phyloP scores from a whole-genome alignment of 92 coral and sea anemone genomes.

The Montipora capitata region DNA sequence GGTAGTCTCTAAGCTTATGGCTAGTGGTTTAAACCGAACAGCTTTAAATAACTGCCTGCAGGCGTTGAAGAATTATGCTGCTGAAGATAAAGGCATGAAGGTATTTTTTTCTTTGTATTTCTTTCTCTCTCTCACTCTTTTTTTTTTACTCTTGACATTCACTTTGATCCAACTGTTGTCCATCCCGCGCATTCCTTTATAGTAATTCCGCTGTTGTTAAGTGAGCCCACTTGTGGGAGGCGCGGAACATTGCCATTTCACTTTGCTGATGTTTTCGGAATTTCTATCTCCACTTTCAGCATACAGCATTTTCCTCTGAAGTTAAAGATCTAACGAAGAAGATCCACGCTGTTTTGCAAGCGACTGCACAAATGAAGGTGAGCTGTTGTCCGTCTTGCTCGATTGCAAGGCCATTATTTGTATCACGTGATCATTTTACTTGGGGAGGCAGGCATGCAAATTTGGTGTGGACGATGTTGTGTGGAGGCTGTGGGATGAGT shows the following conservation, averaged over 20 bases:
- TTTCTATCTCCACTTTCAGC: slow-evolving; percentile 47
- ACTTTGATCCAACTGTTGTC: no score
- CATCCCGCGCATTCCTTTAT: no score
- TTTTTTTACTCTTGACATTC: no score
- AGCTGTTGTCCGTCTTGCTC: no score
- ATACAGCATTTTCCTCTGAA: slow-evolving; percentile 89
- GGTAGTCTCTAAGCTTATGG: slow-evolving; percentile 97
- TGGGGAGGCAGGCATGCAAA: no score
- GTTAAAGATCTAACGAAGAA: slow-evolving; percentile 98
- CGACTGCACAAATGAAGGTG: slow-evolving; percentile 99
- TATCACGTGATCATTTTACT: no score
- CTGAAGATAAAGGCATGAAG: slow-evolving; percentile 97
- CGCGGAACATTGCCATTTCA: slow-evolving; percentile 69
- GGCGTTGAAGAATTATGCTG: slow-evolving; percentile 93
- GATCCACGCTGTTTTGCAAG: slow-evolving; percentile 97
- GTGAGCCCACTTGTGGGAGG: no score
- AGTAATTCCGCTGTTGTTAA: no score
- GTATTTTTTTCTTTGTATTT: slow-evolving; percentile 17
- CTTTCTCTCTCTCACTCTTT: no score
- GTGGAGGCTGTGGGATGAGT: no score
- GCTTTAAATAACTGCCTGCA: slow-evolving; percentile 90
- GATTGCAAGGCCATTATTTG: no score
- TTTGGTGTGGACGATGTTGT: no score
- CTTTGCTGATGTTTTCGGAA: background rate
- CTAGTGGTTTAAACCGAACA: slow-evolving; percentile 91